Evolutionary conservation across 2,888 invertebrate species (phyloP).

Genomic region (Tribolium freemani): DNA sequence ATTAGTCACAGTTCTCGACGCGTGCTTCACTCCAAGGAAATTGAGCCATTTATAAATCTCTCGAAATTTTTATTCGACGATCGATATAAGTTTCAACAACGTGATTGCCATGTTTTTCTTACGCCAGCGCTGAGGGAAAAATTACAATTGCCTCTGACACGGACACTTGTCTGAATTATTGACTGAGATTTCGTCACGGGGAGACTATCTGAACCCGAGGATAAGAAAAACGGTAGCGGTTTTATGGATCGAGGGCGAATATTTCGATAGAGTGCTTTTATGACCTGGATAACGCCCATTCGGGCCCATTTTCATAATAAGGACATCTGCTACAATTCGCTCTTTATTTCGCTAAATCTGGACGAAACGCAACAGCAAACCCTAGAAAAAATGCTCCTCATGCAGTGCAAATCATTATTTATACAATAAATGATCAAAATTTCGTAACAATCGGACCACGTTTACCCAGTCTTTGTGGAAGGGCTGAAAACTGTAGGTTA

Average conservation of each 20-base stretch:
- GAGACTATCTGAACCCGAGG: not conserved
- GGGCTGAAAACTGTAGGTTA: too few species aligned
- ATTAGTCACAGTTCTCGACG: slow-evolving; percentile 48
- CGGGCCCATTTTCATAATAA: not conserved
- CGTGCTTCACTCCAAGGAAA: slow-evolving; percentile 12
- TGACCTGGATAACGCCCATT: not conserved
- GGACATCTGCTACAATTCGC: too few species aligned
- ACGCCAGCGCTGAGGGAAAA: slow-evolving; percentile 15
- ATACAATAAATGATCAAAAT: too few species aligned
- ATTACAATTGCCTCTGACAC: slow-evolving; percentile 19
- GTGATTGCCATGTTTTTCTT: slow-evolving; percentile 14
- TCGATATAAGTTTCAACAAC: slow-evolving; percentile 28
- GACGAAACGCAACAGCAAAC: too few species aligned
- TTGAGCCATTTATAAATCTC: slow-evolving; percentile 14
- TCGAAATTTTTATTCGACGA: slow-evolving; percentile 8
- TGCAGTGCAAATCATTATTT: too few species aligned
- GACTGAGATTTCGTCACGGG: not conserved
- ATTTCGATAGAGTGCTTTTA: slow-evolving; percentile 6
- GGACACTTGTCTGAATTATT: slow-evolving; percentile 19
- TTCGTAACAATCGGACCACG: too few species aligned
- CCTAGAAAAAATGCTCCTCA: too few species aligned
- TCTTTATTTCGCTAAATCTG: too few species aligned
- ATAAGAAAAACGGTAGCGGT: not conserved
- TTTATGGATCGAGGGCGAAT: slow-evolving; percentile 3
- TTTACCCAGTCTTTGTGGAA: too few species aligned